phyloP scores from a whole-genome alignment of 2,797 vertebrate genomes.

The Percopsis omiscomaycus region DNA sequence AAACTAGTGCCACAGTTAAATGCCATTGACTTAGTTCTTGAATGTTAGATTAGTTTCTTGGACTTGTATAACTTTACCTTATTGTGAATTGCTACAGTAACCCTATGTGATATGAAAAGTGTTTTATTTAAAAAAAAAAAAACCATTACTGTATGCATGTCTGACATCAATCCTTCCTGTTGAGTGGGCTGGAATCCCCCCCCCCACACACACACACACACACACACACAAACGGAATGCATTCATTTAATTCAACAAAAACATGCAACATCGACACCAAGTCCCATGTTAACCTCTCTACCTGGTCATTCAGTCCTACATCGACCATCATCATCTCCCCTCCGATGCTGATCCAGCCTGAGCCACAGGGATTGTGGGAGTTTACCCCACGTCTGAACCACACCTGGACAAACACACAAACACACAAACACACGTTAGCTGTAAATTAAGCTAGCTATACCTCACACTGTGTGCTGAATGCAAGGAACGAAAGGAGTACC shows the following conservation, averaged over 20 bases:
- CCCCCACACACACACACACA: too few relatives aligned
- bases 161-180: too few relatives aligned
- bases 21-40: too few relatives aligned
- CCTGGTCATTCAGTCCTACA: conserved; percentile 94
- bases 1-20: background rate
- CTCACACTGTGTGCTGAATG: too few relatives aligned
- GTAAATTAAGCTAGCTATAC: too few relatives aligned
- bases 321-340: conserved; percentile 95
- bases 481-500: too few relatives aligned
- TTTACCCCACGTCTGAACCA: conserved; percentile 97
- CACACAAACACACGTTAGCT: background rate
- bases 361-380: conserved; percentile 93
- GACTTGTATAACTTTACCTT: background rate
- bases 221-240: background rate
- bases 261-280: background rate
- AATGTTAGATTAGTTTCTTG: background rate
- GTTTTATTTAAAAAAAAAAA: background rate
- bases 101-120: background rate
- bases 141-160: too few relatives aligned
- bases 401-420: conserved; percentile 74
- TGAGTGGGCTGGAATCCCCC: too few relatives aligned
- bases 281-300: conserved; percentile 35
- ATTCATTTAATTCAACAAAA: background rate
- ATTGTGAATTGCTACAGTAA: background rate
- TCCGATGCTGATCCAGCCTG: conserved; percentile 94